Evolutionary conservation across 2,888 invertebrate genomes (phyloP), one percentile per base, ranked within the genome.

Genomic region (Drosophila formosana): DNA sequence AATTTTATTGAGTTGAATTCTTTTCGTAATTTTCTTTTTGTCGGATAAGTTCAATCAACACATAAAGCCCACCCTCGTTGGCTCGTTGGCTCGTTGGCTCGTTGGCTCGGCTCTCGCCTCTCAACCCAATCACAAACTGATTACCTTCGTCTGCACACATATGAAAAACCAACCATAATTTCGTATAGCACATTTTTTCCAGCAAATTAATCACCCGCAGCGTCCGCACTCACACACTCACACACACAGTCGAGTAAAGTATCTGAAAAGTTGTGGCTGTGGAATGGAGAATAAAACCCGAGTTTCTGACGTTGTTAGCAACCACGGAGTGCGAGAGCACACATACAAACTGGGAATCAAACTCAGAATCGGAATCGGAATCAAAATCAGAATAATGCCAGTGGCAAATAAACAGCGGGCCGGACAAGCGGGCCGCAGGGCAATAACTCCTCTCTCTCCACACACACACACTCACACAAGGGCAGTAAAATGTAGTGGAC

Each of bases 151-250:
- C 39, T 39, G 18, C 23, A 18, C 8, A 34, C 23, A 58, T 49
- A 67, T 60, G 69, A 52, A 57, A 62, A 63, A 52, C n/a, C 60
- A 53, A 49, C 43, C 53, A 63, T 67, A 55, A 74, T 77, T 77
- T 70, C 64, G 25, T 56, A 56, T 66, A 43, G 62, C 52, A 67
- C 51, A 56, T 58, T 74, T 70, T 66, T 77, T 82, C 65, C 69
- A 76, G 65, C 75, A 80, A 75, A 80, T 82, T 82, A 85, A 82
- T 82, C 83, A 80, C 86, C 78, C 82, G 82, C 85, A 82, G 82
- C 71, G 82, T 30, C 6, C 52, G 66, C 60, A 50, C 55, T 46
- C 57, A 50, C 58, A 80, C 66, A 43, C 53, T n/a, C 64, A 49
- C 50, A 46, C 11, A 25, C 39, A 41, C 41, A 61, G n/a, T 32